A percentile compares a stretch with the other conserved stretches of the same genome.
Evolutionary conservation across 2,888 invertebrate species (phyloP).

Genomic region (Neria commutata): DNA sequence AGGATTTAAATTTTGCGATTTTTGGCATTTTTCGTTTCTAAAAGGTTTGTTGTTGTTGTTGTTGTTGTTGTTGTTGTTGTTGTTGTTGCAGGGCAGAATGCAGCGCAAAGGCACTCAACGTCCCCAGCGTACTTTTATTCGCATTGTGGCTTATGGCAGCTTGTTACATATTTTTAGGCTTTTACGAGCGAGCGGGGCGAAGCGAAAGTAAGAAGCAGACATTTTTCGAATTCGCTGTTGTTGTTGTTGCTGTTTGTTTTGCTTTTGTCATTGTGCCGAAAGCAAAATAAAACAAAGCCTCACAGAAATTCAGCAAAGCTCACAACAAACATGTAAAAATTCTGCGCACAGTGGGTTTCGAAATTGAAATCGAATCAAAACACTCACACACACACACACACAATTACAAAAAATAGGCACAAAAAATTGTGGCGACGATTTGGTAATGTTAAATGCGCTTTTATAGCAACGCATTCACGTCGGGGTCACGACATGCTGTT

Average conservation of each 20-base stretch:
- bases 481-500: constrained; percentile 60
- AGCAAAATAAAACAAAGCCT: too few species aligned
- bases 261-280: not conserved
- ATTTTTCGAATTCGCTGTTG: not conserved
- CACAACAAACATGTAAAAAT: constrained; percentile 2
- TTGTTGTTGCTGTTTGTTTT: not conserved
- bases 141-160: not conserved
- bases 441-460: constrained; percentile 24
- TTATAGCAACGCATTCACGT: constrained; percentile 45
- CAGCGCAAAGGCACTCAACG: not conserved
- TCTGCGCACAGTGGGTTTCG: not conserved
- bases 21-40: constrained; percentile 48
- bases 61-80: not conserved
- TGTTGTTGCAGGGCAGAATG: constrained; percentile 32
- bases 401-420: constrained; percentile 25
- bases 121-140: not conserved
- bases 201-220: too few species aligned
- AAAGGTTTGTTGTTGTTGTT: not conserved
- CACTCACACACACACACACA: not conserved
- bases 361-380: not conserved
- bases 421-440: constrained; percentile 23
- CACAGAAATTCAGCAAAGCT: too few species aligned
- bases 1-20: constrained; percentile 52
- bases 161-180: not conserved
- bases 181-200: not conserved